phyloP scores from a whole-genome alignment of 2,113 vertebrate genomes.

The Capreolus pygargus region DNA sequence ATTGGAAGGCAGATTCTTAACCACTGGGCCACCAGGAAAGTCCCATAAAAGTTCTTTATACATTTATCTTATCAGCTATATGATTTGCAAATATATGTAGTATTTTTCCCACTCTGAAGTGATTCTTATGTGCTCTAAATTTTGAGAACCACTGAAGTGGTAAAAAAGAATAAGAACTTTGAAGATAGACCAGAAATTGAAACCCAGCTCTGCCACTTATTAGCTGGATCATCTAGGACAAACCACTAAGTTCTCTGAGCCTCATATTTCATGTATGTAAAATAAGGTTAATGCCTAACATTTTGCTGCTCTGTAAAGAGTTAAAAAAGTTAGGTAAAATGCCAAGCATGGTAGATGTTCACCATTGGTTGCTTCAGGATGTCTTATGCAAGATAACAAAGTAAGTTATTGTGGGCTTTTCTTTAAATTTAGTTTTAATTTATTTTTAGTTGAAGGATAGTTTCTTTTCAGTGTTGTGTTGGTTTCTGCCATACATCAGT shows the following conservation, averaged over 20 bases:
- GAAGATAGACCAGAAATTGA: not conserved
- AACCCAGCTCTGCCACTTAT: not conserved
- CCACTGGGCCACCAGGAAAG: not conserved
- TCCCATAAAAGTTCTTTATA: not conserved
- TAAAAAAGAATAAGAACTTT: slow-evolving; percentile 11
- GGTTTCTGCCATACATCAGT: not conserved
- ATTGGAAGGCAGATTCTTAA: not conserved
- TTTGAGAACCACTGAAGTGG: slow-evolving; percentile 18
- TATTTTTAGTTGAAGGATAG: not conserved
- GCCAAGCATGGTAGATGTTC: not conserved
- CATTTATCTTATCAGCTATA: not conserved
- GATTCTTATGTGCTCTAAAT: not conserved
- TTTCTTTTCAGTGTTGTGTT: not conserved
- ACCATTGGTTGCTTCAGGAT: not conserved
- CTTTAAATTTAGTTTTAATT: not conserved
- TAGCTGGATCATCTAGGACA: not conserved
- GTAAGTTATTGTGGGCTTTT: not conserved
- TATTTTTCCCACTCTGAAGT: not conserved
- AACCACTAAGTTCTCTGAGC: slow-evolving; percentile 4
- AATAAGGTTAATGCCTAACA: not conserved
- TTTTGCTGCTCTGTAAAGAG: slow-evolving; percentile 35
- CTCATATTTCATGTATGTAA: slow-evolving; percentile 6
- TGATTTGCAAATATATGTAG: not conserved
- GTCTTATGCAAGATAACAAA: slow-evolving; percentile 11
- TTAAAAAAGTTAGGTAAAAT: slow-evolving; percentile 27